phyloP scores from a whole-genome alignment of 2,888 invertebrate genomes.

The Ptychoptera albimana region DNA sequence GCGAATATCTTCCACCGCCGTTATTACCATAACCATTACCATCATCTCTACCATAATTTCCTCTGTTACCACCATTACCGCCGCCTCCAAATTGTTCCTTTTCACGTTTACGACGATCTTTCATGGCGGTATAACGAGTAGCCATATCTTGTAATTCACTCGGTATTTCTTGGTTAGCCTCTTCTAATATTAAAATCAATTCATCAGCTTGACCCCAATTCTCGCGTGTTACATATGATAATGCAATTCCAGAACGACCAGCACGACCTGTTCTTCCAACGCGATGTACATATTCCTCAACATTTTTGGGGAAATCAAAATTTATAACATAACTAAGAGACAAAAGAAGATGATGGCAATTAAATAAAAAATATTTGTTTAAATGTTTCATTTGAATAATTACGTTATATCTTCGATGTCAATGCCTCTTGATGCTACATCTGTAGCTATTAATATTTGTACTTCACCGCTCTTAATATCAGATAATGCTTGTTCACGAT shows the following conservation, averaged over 20 bases:
- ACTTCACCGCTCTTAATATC: constrained; percentile 69
- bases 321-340: constrained; percentile 57
- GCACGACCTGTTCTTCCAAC: constrained; percentile 94
- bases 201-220: constrained; percentile 75
- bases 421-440: constrained; percentile 86
- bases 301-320: constrained; percentile 83
- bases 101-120: constrained; percentile 41
- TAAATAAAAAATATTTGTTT: constrained; percentile 14
- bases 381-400: constrained; percentile 15
- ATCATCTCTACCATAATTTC: constrained; percentile 13
- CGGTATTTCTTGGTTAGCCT: constrained; percentile 74
- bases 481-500: constrained; percentile 65
- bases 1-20: constrained; percentile 1
- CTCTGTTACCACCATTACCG: constrained; percentile 14
- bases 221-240: constrained; percentile 61
- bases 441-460: constrained; percentile 79
- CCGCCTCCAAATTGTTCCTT: constrained; percentile 21
- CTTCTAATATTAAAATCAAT: constrained; percentile 70
- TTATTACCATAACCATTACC: constrained; percentile 11
- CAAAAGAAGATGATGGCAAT: too few species aligned
- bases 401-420: constrained; percentile 78
- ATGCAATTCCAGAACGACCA: constrained; percentile 65
- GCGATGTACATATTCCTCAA: constrained; percentile 84
- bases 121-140: constrained; percentile 51
- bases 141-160: constrained; percentile 61